Evolutionary conservation across 2,888 invertebrate species (phyloP).

Genomic region (Andrena hattorfiana): DNA sequence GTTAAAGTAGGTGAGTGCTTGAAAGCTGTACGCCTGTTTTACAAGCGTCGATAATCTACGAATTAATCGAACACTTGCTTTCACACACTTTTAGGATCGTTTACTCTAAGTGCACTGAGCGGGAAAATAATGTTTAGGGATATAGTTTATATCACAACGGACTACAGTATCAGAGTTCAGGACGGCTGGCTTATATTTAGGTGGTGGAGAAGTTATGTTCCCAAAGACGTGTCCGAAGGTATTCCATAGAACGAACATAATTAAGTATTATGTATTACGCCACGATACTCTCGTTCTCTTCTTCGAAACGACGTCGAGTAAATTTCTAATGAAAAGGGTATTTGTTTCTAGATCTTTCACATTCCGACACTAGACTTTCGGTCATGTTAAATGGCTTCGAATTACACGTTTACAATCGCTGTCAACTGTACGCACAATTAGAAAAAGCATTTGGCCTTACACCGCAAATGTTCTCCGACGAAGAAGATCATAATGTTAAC

Average conservation of each 20-base stretch:
- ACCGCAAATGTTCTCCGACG: slow-evolving; percentile 90
- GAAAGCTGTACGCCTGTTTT: background rate
- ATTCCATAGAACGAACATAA: slow-evolving; percentile 59
- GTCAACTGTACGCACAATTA: slow-evolving; percentile 93
- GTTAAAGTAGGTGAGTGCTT: slow-evolving; percentile 92
- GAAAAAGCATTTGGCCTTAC: slow-evolving; percentile 95
- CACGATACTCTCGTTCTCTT: background rate
- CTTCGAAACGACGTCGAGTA: background rate
- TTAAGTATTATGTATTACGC: background rate
- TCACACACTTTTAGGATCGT: slow-evolving; percentile 89
- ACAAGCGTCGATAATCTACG: background rate
- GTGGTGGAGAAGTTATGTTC: slow-evolving; percentile 98
- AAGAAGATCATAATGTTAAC: slow-evolving; percentile 84
- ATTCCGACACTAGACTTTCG: slow-evolving; percentile 96
- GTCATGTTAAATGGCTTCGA: slow-evolving; percentile 97
- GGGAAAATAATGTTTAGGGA: slow-evolving; percentile 99
- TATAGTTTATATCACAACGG: slow-evolving; percentile 96
- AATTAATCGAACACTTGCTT: background rate
- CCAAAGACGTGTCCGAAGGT: slow-evolving; percentile 98
- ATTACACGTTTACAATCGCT: slow-evolving; percentile 97
- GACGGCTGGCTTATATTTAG: slow-evolving; percentile 99
- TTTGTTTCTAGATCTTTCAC: slow-evolving; percentile 93
- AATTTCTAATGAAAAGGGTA: slow-evolving; percentile 10
- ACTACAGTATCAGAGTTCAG: slow-evolving; percentile 96
- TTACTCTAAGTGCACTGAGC: slow-evolving; percentile 97